Base-by-base conservation (phyloP, 2,888 invertebrate species). In the Poecilus cupreus region DNA sequence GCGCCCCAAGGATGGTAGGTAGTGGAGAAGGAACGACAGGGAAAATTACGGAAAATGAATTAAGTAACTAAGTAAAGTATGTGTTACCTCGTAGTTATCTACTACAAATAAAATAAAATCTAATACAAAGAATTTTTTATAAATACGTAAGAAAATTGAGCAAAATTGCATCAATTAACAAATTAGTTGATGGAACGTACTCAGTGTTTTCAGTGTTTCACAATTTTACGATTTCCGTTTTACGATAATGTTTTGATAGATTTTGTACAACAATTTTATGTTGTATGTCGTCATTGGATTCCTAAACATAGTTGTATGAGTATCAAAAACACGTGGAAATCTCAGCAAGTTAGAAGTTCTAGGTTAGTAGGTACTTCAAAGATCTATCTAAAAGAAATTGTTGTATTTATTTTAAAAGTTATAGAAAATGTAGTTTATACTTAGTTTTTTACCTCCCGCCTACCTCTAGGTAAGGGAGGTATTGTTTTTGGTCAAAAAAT, bases 181-280 rank as follows among this genome's bases (percentile, higher is more conserved):
- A 43, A 43, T n/a, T 43, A 11, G 43, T 11, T 39, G 10, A 43
- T 13, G 43, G 43, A 43, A 43, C n/a, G 43, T 43, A 2, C n/a
- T 8, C 0, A n/a, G 3, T 43, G 43, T 43, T 13, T n/a, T 43
- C 43, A 13, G 1, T 43, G 13, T 43, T 43, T 11, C 43, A 43
- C 43, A 43, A 43, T 10, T 43, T 43, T 43, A 43, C 43, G 43
- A 43, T 43, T 43, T 43, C 51, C 51, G 18, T 51, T 51, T 51
- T 18, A 51, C 51, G 13, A 51, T 51, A 51, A 51, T 51, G 51
- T 51, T 51, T 51, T 16, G 18, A 51, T 51, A 51, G 51, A 51
- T 18, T 51, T 18, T 16, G 51, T 51, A 51, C 11, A 51, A 18
- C 5, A 18, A 13, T 51, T 51, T 51, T 51, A 51, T 51, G 51